These are phyloP conservation scores for Dicrostonyx torquatus DNA, from an alignment of 2,797 vertebrate species.

Conservation along the genomic window DNA sequence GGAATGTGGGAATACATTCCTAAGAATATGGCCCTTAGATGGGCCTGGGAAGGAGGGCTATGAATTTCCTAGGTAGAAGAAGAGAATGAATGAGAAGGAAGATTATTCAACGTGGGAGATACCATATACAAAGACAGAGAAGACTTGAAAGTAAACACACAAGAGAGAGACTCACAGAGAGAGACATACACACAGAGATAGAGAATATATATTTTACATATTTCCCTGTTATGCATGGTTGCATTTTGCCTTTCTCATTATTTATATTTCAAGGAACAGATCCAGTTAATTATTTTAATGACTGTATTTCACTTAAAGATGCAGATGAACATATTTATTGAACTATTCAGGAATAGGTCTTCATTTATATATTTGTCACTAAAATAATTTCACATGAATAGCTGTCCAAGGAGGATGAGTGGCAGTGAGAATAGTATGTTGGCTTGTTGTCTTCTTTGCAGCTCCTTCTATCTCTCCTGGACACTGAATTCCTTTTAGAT, in stretches of 20 bases:
- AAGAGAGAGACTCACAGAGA: neutral
- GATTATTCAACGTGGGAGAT: neutral
- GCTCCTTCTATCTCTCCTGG: slow-evolving; percentile 13
- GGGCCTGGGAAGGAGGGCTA: neutral
- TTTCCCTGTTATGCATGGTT: neutral
- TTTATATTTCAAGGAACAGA: neutral
- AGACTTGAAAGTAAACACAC: neutral
- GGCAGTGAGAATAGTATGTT: neutral
- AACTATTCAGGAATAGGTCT: neutral
- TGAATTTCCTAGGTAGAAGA: neutral
- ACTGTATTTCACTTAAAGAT: neutral
- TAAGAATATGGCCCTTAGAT: neutral
- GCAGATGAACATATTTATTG: neutral
- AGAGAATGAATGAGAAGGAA: neutral
- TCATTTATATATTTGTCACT: slow-evolving; percentile 5
- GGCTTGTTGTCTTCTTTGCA: neutral
- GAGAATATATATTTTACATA: neutral
- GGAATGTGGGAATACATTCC: neutral
- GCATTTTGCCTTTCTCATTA: neutral
- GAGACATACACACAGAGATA: neutral
- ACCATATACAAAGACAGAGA: neutral
- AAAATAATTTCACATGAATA: neutral
- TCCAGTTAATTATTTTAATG: neutral
- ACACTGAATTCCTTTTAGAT: neutral
- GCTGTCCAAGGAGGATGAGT: neutral